These are phyloP conservation scores for Ischnura elegans DNA, from an alignment of 2,888 invertebrate genomes.

Conservation along the genomic window DNA sequence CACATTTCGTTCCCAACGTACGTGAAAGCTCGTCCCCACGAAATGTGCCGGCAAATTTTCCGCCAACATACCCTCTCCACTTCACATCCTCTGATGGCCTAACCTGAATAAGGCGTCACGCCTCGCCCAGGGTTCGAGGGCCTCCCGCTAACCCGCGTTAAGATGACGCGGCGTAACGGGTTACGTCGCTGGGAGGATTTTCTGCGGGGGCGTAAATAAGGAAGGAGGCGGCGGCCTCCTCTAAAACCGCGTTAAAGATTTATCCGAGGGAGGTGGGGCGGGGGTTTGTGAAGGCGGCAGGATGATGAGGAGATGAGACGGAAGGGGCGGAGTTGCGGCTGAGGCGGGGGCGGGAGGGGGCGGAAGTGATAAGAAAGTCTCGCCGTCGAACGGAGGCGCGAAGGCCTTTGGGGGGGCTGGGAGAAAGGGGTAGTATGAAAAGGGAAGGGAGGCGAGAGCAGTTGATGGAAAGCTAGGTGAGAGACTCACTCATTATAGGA, in stretches of 20 bases:
- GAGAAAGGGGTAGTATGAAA: not conserved
- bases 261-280: not conserved
- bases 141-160: not conserved
- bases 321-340: not conserved
- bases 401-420: not conserved
- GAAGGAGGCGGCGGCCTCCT: not conserved
- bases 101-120: not conserved
- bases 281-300: not conserved
- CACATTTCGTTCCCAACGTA: not conserved
- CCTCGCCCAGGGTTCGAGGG: not conserved
- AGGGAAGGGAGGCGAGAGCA: not conserved
- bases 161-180: not conserved
- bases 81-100: too few relatives aligned
- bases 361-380: not conserved
- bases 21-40: not conserved
- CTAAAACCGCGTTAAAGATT: conserved; percentile 25
- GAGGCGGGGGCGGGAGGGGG: not conserved
- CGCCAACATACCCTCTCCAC: not conserved
- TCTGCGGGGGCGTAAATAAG: not conserved
- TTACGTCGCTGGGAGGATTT: not conserved
- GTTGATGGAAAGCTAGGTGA: not conserved
- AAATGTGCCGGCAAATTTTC: not conserved
- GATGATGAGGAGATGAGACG: not conserved
- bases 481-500: too few relatives aligned
- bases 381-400: not conserved